A percentile compares a stretch with the other conserved stretches of the same genome.
Conservation (phyloP, 2,888 invertebrate genomes). For the Plebejus argus region DNA sequence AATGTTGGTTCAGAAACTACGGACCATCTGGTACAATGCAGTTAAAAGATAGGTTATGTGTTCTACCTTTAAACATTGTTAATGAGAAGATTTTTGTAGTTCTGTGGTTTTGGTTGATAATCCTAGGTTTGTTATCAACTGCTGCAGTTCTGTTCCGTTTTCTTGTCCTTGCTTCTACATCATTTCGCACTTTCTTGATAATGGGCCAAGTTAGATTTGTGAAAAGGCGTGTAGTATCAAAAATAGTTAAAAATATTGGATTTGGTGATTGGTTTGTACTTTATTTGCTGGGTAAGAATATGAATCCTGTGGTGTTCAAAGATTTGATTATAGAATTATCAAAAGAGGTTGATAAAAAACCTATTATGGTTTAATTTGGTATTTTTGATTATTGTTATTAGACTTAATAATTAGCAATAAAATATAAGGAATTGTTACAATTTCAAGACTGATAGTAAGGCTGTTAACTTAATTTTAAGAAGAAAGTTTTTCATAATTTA, state of each 20-base stretch:
- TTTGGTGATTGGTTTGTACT: constrained; percentile 91
- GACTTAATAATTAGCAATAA: neutral
- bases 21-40: constrained; percentile 82
- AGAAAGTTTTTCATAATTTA: constrained; percentile 18
- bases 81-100: constrained; percentile 90
- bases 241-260: constrained; percentile 76
- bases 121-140: constrained; percentile 82
- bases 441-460: constrained; percentile 9
- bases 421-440: neutral
- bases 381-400: constrained; percentile 10
- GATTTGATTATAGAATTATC: constrained; percentile 82
- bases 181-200: constrained; percentile 82
- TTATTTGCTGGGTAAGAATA: constrained; percentile 87
- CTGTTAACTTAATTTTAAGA: constrained; percentile 17
- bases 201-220: constrained; percentile 81
- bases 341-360: constrained; percentile 60
- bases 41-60: constrained; percentile 83
- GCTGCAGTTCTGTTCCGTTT: constrained; percentile 85
- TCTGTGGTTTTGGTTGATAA: constrained; percentile 87
- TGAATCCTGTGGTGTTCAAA: constrained; percentile 84
- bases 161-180: constrained; percentile 77
- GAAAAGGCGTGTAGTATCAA: constrained; percentile 74
- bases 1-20: constrained; percentile 80
- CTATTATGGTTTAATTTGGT: constrained; percentile 54
- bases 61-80: constrained; percentile 88